Evolutionary conservation across 2,113 vertebrate genomes (phyloP), one percentile per base, ranked within the genome.

Genomic region (Climacteris rufus): DNA sequence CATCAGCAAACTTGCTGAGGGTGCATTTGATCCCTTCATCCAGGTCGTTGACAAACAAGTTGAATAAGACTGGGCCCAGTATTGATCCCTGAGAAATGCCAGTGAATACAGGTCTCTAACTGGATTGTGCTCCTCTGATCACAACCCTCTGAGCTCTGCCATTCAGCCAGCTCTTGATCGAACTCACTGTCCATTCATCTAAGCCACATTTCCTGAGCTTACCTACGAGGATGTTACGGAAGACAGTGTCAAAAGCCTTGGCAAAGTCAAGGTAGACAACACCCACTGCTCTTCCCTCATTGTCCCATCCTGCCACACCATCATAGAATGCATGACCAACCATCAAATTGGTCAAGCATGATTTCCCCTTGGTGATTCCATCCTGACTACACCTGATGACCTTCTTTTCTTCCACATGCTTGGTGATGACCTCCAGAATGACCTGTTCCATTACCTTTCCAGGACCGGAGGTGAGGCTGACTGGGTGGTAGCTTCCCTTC

Each of bases 401-500:
- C 35, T 72, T 42, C 28, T 60, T 61, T 77, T 61, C 35, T 80
- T 56, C 86, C 37, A 65, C 31, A 23, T 65, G 10, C 27, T 44
- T 72, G 22, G 8, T 33, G 49, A 65, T 33, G 17, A 50, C 35
- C 5, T 65, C 25, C 12, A 65, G 22, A 57, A 57, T 50, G 1
- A 65, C 22, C 15, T 37, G 10, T 24, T 49, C 11, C 42, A 80
- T 35, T 18, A 50, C 22, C 8, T 57, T 70, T 72, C 31, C 31
- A 57, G 18, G 18, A 22, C 27, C 22, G 22, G 35, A 72, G 42
- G 20, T 50, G 22, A 37, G 31, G 27, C 27, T 81, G 35, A 64
- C 20, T 21, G 12, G 22, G 4, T 0, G 0, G 8, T 23, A 44
- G 6, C 42, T 81, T 81, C 15, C 10, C 4, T 33, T 15, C 10